These are phyloP conservation scores for Ostrea denselamellosa DNA, from an alignment of 1,140 invertebrate genomes.

Conservation along the genomic window DNA sequence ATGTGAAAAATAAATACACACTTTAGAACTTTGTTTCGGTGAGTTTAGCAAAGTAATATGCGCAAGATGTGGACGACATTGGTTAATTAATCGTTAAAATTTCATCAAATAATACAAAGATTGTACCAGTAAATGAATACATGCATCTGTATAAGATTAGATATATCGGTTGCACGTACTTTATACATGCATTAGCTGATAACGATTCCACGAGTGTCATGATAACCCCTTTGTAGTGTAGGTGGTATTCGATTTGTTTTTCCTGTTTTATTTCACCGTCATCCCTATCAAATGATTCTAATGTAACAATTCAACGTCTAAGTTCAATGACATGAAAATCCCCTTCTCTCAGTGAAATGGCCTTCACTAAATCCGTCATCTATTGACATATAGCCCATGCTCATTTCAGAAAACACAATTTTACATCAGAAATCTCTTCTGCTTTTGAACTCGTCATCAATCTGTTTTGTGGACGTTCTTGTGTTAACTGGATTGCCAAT, in stretches of 20 bases:
- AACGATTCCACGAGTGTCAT: no score
- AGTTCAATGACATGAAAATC: neutral
- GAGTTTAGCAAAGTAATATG: no score
- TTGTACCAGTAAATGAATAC: no score
- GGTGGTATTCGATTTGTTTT: no score
- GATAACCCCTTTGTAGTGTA: neutral
- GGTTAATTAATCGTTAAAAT: no score
- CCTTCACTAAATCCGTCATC: neutral
- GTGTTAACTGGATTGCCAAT: neutral
- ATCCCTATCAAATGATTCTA: neutral
- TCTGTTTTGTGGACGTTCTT: constrained; percentile 5
- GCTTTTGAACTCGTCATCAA: neutral
- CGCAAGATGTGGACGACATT: no score
- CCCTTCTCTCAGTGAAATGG: neutral
- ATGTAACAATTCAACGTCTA: neutral
- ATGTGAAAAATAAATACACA: no score
- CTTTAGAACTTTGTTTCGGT: no score
- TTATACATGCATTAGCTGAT: no score
- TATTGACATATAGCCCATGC: neutral
- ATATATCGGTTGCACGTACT: no score
- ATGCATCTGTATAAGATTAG: no score
- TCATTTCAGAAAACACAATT: neutral
- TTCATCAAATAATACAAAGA: no score
- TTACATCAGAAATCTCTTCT: constrained; percentile 16
- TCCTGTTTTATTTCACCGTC: neutral